Base-by-base conservation (phyloP, 2,888 invertebrate genomes). In the Caenorhabditis sp. region DNA sequence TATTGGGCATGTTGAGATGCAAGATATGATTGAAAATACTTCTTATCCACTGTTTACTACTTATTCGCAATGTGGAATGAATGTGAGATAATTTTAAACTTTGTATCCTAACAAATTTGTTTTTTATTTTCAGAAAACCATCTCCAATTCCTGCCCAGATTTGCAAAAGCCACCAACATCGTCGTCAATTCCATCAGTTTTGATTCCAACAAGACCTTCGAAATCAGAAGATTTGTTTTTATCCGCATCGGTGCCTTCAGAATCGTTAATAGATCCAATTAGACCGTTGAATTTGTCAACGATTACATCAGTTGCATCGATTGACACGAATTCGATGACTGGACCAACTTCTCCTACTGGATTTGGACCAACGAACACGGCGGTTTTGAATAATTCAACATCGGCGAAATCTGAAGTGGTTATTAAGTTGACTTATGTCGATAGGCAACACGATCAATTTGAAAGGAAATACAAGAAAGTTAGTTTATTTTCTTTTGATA, bases 1-100 rank as follows among this genome's bases (percentile, higher is more conserved):
- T 4, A 69, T 83, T 26, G 82, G 78, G 1, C 76, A 79, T 38
- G 62, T 78, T 21, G 79, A 80, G 61, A 67, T 81, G 66, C 60
- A 58, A 8, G 84, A 84, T 67, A 62, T 70, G 61, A 68, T 79
- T 49, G 81, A 83, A 43, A 77, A 75, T 50, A 78, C 71, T 10
- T 21, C 54, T 5, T 68, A 72, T 57, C 70, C 78, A 31, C 67
- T 79, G 50, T 62, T 82, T 17, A 65, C 76, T 14, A 82, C 80
- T 17, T 50, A 62, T 25, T 60, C 69, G 2, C 69, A 69, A 53
- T 20, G 50, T 1, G 60, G 69, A 1, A 62, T 65, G 36, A 59
- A 36, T 36, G 56, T 56, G 1, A 23, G 25, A 8, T 53, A 7
- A 10, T 7, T 53, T 53, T 53, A 21, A 21, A 10, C n/a, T 10